Evolutionary conservation across 2,888 invertebrate genomes (phyloP).

Genomic region (Drosophila macrothrix): DNA sequence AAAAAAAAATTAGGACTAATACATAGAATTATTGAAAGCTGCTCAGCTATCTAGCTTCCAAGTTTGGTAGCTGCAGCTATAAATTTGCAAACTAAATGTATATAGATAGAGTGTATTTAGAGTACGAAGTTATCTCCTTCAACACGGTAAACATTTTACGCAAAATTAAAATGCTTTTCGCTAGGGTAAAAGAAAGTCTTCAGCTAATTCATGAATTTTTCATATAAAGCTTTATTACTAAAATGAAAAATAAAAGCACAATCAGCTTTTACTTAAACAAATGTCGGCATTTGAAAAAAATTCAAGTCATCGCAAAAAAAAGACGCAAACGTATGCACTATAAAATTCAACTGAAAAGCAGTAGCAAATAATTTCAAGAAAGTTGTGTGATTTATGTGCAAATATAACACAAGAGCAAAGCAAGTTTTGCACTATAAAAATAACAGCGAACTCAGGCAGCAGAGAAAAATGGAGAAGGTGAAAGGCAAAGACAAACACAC

Average conservation of each 20-base stretch:
- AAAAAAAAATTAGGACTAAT: not conserved
- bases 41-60: not conserved
- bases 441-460: slow-evolving; percentile 1
- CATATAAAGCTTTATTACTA: not conserved
- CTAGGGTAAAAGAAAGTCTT: not conserved
- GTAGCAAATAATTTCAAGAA: slow-evolving; percentile 65
- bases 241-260: not conserved
- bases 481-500: not conserved
- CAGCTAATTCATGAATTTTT: not conserved
- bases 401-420: slow-evolving; percentile 67
- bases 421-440: slow-evolving; percentile 58
- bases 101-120: not conserved
- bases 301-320: slow-evolving; percentile 20
- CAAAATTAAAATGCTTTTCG: not conserved
- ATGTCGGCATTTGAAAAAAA: not conserved
- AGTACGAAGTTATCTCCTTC: not conserved
- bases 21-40: not conserved
- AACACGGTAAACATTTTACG: not conserved
- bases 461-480: not conserved
- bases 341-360: slow-evolving; percentile 42
- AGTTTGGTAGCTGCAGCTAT: not conserved
- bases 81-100: not conserved
- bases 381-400: slow-evolving; percentile 78
- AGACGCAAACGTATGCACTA: slow-evolving; percentile 28
- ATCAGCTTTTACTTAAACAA: not conserved